These are phyloP conservation scores for Eciton burchellii DNA, from an alignment of 1,140 invertebrate genomes.

Conservation along the genomic window DNA sequence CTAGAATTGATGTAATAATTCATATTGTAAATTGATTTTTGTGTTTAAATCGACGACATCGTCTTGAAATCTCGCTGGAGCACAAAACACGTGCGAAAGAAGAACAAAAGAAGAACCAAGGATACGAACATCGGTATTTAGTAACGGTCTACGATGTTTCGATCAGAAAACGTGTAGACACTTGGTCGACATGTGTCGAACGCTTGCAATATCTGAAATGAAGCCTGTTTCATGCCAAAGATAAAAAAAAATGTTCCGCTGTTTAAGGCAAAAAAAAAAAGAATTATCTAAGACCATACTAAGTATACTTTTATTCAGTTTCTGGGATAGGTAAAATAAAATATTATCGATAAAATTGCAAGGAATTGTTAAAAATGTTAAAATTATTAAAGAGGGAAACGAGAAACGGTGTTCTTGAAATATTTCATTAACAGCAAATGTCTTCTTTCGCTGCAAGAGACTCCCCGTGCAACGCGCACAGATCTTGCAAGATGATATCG, in stretches of 20 bases:
- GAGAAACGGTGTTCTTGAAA: background rate
- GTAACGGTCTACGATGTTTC: background rate
- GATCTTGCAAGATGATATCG: too few relatives aligned
- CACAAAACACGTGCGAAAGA: background rate
- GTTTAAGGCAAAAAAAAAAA: background rate
- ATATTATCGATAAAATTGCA: background rate
- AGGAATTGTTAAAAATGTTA: background rate
- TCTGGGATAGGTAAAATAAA: background rate
- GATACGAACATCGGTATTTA: background rate
- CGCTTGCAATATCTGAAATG: background rate
- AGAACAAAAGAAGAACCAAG: constrained; percentile 3
- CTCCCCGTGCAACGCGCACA: too few relatives aligned
- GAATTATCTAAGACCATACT: background rate
- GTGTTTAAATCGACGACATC: constrained; percentile 1
- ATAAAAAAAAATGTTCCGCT: background rate
- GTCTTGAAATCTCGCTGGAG: background rate
- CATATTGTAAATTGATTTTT: too few relatives aligned
- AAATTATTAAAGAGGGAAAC: background rate
- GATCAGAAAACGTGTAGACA: background rate
- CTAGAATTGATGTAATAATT: too few relatives aligned
- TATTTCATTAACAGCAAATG: too few relatives aligned
- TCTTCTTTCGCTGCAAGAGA: too few relatives aligned
- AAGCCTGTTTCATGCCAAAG: background rate
- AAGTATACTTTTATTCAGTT: background rate
- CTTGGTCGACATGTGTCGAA: constrained; percentile 17